These are phyloP conservation scores for Acanthiza pusilla DNA, from an alignment of 2,797 vertebrate genomes.

Conservation along the genomic window DNA sequence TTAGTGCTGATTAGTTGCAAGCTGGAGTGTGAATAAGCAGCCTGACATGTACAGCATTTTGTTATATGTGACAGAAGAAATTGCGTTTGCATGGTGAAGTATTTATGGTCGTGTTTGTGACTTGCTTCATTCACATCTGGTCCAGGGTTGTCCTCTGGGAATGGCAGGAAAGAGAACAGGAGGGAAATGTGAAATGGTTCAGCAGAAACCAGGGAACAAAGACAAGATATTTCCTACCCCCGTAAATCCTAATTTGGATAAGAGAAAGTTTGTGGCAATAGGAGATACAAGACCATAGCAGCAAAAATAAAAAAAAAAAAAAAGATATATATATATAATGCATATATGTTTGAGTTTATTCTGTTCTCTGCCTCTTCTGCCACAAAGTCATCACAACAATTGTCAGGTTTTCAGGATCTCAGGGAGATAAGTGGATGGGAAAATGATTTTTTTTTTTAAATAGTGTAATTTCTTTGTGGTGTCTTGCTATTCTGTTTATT, in stretches of 20 bases:
- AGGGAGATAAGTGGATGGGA: background rate
- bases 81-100: constrained; percentile 50
- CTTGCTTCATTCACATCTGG: constrained; percentile 65
- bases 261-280: background rate
- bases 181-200: constrained; percentile 42
- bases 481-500: background rate
- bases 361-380: background rate
- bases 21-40: constrained; percentile 28
- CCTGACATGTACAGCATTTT: constrained; percentile 1
- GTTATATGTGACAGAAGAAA: constrained; percentile 31
- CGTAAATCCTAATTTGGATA: background rate
- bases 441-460: background rate
- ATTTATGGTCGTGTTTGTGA: constrained; percentile 64
- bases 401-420: background rate
- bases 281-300: background rate
- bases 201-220: constrained; percentile 35
- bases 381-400: background rate
- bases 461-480: background rate
- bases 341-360: background rate
- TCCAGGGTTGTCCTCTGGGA: constrained; percentile 32
- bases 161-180: background rate
- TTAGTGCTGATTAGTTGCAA: constrained; percentile 42
- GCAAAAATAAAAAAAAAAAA: background rate
- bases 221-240: background rate
- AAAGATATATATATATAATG: background rate